These are phyloP conservation scores for Asbolus verrucosus DNA, from an alignment of 1,140 invertebrate species.

Conservation along the genomic window DNA sequence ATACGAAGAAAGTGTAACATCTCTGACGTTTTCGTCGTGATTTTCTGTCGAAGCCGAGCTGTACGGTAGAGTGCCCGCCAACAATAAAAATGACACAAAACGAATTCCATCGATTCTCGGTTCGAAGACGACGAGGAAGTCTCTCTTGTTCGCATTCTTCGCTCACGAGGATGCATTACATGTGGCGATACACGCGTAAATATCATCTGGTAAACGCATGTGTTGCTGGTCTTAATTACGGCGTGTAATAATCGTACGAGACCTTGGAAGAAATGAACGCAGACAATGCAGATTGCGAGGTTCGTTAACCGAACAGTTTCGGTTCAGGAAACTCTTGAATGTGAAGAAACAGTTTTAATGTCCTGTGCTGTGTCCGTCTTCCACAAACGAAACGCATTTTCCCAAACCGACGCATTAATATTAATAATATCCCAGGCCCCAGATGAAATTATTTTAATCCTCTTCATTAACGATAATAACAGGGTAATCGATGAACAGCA, in stretches of 20 bases:
- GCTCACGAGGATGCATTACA: neutral
- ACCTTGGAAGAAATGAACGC: constrained; percentile 40
- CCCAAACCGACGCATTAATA: too few species aligned
- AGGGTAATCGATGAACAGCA: too few species aligned
- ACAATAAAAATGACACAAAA: constrained; percentile 11
- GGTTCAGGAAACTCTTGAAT: constrained; percentile 47
- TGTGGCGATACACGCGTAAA: constrained; percentile 9
- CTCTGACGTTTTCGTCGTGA: too few species aligned
- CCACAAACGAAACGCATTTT: too few species aligned
- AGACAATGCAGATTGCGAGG: constrained; percentile 47
- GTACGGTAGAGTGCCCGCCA: constrained; percentile 6
- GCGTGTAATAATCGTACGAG: constrained; percentile 37
- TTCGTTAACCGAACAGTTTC: constrained; percentile 52
- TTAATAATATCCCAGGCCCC: too few species aligned
- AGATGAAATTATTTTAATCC: too few species aligned
- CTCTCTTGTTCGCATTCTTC: too few species aligned
- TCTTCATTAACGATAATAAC: too few species aligned
- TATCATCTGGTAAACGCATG: constrained; percentile 30
- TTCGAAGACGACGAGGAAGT: neutral
- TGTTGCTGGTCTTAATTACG: constrained; percentile 39
- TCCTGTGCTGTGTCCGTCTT: too few species aligned
- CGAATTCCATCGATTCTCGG: neutral
- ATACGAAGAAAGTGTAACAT: too few species aligned
- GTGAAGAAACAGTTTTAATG: constrained; percentile 26
- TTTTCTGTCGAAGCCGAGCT: too few species aligned